Evolutionary conservation across 2,113 vertebrate species (phyloP), one percentile per base, ranked within the genome.

Genomic region (Oryzias woworae): DNA sequence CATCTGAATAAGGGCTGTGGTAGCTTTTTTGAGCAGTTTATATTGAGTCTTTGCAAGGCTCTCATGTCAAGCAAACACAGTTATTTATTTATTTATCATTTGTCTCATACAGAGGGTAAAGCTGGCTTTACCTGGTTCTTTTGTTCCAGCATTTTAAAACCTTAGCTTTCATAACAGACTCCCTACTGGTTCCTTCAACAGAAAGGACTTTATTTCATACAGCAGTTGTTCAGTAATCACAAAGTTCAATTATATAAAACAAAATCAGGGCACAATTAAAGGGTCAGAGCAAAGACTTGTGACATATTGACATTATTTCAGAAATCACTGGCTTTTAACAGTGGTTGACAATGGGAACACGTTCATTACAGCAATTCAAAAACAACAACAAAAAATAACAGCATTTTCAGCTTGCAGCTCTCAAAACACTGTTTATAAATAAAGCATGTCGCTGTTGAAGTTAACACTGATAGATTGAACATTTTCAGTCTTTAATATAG

Each of bases 341-440:
- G 41, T 8, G 13, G 56, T 26, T 63, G 42, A 68, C 58, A 55
- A 68, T 63, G 22, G 44, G 46, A 47, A 73, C 36, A 54, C 60
- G 44, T 41, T 69, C 28, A 68, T 71, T 51, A 36, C 50, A 77
- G 43, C 20, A 7, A 44, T 51, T 76, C 17, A 61, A 66, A 22
- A 49, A 28, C 16, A 31, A n/a, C 58, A 22, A 48, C 26, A 65
- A 50, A 50, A 3, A 55, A 41, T 8, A 0, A 28, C 20, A 20
- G 45, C 26, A 46, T 13, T 36, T 36, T 36, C 8, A 20, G 20
- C 31, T 36, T 36, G 36, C 36, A 36, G 14, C 14, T 42, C 18
- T 14, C 10, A 41, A 10, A 4, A 22, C 4, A 53, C 26, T 14
- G 3, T 6, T 53, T 17, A 14, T 3, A 31, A 51, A 24, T 12